phyloP scores from a whole-genome alignment of 2,888 invertebrate genomes.

The Idaea dimidiata region DNA sequence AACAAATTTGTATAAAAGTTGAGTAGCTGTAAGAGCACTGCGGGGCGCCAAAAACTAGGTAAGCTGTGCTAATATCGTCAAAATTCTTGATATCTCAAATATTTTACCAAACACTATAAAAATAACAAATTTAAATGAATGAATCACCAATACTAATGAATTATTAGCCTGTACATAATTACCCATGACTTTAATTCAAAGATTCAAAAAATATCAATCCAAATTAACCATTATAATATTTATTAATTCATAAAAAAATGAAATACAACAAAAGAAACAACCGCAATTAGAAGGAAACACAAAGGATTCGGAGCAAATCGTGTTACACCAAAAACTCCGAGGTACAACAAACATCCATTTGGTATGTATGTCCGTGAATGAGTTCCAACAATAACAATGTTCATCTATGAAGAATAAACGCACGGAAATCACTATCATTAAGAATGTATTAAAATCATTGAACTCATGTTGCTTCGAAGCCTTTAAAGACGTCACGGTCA shows the following conservation, averaged over 20 bases:
- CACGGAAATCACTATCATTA: constrained; percentile 33
- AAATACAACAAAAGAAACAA: neutral
- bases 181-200: neutral
- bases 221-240: neutral
- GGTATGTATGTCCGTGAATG: neutral
- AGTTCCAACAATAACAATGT: neutral
- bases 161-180: neutral
- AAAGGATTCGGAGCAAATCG: neutral
- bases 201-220: neutral
- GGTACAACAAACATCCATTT: neutral
- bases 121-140: neutral
- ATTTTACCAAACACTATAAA: too few relatives aligned
- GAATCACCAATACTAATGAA: neutral
- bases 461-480: constrained; percentile 37
- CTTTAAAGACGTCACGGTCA: constrained; percentile 41
- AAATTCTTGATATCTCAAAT: too few relatives aligned
- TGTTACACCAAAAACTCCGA: neutral
- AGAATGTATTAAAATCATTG: constrained; percentile 36
- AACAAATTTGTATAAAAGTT: too few relatives aligned
- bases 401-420: constrained; percentile 20
- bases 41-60: too few relatives aligned
- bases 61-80: too few relatives aligned
- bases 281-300: neutral
- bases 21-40: too few relatives aligned
- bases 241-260: neutral